Evolutionary conservation across 1,140 invertebrate species (phyloP), one percentile per base, ranked within the genome.

Genomic region (Calephelis virginiensis): DNA sequence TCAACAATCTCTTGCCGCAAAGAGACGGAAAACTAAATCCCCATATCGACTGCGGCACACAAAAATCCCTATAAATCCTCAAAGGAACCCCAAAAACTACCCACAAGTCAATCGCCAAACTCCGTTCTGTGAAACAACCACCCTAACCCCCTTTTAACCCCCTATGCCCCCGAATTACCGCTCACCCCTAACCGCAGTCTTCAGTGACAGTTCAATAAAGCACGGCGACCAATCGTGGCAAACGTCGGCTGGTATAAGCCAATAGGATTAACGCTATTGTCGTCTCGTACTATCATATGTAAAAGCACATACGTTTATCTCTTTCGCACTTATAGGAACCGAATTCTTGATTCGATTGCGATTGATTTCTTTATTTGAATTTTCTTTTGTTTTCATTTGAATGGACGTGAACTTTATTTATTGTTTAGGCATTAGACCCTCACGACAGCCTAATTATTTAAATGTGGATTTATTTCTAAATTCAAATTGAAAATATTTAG

Each of bases 141-240:
- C 73, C 69, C 69, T 71, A 75, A 77, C 75, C 67, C 71, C 69
- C 72, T 68, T 61, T 66, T 72, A 74, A 74, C 78, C 78, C 76
- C 73, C 67, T 81, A 79, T 83, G 75, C 82, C 85, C 85, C 81
- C 85, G 76, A 90, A 88, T 90, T 87, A 90, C 85, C 78, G 79
- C 73, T 88, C 77, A 75, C 82, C 87, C 85, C 83, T 80, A 90
- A 89, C 87, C 85, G 80, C 84, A 77, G 79, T 85, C 86, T 85
- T 85, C 88, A 85, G 86, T 90, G 88, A 90, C 88, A 90, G 86
- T 90, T 90, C 87, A 90, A 90, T 90, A 90, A 89, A 84, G 83
- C 86, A 89, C 76, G 71, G 76, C 85, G 85, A 90, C 87, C 87
- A 90, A 90, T 90, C 87, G 77, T 73, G 80, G 87, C 87, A 90